Evolutionary conservation across 2,797 vertebrate genomes (phyloP).

Genomic region (Danionella dracula): DNA sequence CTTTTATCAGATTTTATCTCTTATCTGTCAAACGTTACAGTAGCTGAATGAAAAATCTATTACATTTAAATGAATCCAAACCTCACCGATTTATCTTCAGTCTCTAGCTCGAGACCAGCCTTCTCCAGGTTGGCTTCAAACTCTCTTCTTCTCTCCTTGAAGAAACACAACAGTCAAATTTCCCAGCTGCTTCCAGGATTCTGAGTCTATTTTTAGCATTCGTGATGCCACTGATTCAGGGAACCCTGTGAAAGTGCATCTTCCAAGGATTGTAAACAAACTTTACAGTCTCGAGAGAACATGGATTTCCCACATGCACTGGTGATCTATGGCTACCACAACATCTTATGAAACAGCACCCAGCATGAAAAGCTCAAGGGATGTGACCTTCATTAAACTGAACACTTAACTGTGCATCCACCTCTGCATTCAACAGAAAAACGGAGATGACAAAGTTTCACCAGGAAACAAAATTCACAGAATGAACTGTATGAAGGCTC

Average conservation of each 20-base stretch:
- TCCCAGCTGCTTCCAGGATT: neutral
- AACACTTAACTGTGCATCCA: neutral
- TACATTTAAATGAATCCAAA: neutral
- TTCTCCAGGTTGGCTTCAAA: slow-evolving; percentile 86
- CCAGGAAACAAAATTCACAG: neutral
- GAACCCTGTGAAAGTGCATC: neutral
- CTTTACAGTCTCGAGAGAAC: neutral
- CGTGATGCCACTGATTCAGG: neutral
- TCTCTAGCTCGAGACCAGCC: slow-evolving; percentile 84
- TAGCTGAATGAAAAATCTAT: too few relatives aligned
- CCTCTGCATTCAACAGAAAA: neutral
- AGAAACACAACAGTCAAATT: neutral
- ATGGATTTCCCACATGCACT: neutral
- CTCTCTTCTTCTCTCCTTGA: slow-evolving; percentile 84
- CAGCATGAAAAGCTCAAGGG: neutral
- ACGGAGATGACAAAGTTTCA: neutral
- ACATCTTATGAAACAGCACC: neutral
- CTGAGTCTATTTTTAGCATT: neutral
- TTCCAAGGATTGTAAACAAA: neutral
- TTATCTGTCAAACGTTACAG: too few relatives aligned
- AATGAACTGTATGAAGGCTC: neutral
- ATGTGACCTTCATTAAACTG: slow-evolving; percentile 18
- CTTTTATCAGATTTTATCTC: too few relatives aligned
- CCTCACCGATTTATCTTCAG: slow-evolving; percentile 84
- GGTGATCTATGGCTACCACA: slow-evolving; percentile 8